Conservation (phyloP, 2,797 vertebrate species). For the Xerus rutilus region DNA sequence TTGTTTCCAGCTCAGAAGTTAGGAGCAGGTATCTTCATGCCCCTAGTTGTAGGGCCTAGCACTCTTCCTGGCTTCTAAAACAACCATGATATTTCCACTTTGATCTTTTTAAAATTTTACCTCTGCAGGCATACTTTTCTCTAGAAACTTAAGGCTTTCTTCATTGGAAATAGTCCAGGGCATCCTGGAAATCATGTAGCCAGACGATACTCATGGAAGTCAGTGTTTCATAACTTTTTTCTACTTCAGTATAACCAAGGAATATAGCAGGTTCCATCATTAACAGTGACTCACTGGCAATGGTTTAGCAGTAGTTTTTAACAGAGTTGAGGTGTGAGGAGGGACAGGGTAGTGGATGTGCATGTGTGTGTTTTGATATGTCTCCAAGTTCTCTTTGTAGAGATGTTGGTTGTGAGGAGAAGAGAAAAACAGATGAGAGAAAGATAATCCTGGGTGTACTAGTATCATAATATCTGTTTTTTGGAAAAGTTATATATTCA, state of each 20-base stretch:
- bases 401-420: background rate
- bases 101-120: background rate
- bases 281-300: slow-evolving; percentile 4
- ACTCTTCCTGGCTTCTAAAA: background rate
- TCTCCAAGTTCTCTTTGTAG: background rate
- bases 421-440: slow-evolving; percentile 15
- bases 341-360: background rate
- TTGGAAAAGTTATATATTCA: background rate
- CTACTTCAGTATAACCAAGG: slow-evolving; percentile 24
- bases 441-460: background rate
- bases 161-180: slow-evolving; percentile 34
- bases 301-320: slow-evolving; percentile 22
- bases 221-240: slow-evolving; percentile 33
- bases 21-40: background rate
- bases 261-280: background rate
- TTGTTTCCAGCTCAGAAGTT: slow-evolving; percentile 42
- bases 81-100: background rate
- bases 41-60: background rate
- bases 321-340: background rate
- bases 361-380: background rate
- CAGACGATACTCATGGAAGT: slow-evolving; percentile 38
- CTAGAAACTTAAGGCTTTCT: slow-evolving; percentile 20
- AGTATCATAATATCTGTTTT: background rate
- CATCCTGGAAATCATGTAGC: slow-evolving; percentile 29
- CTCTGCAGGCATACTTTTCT: slow-evolving; percentile 8